Base-by-base conservation (phyloP, 2,113 vertebrate genomes). In the Ptychochromis oligacanthus region DNA sequence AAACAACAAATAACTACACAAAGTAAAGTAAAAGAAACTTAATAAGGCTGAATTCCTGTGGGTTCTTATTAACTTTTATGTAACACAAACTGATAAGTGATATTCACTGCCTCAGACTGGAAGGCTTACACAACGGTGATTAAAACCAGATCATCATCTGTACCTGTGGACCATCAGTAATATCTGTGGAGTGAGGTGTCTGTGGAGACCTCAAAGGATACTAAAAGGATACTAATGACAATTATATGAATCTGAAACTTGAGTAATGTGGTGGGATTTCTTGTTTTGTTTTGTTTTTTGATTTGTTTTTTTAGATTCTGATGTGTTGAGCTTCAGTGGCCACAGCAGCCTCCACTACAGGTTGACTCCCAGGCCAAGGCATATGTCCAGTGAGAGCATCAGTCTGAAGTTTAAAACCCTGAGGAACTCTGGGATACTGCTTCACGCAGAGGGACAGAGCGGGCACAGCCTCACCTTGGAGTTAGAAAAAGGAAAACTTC, bases 371-470 rank as follows among this genome's bases (percentile, higher is more conserved):
- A n/a, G 79, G 34, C 84, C 31, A 2, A 85, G 36, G 24, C 89
- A 49, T 59, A 13, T 12, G 58, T n/a, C 78, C 56, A 28, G 55
- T 1, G 76, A 88, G 4, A 87, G 79, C 82, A 38, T 93, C 58
- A 87, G 82, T 7, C 83, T 93, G 43, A 86, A 36, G 4, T 93
- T 93, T 24, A 93, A 93, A 80, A 65, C 89, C 38, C 43, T 90
- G 81, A 91, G 31, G 64, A 93, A 90, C 77, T 90, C 85, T 15
- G 93, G 93, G 80, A 85, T 36, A 4, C 57, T 93, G 6, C 85
- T 93, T 1, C 85, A 89, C 0, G 80, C 89, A 0, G 75, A 80
- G 36, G 89, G 89, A 28, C 70, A 6, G 14, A 78, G 83, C 1
- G 81, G 79, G 31, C 89, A 72, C 83, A 82, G 90, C 77, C 83